These are phyloP conservation scores for Chrysomallon squamiferum DNA, from an alignment of 1,140 invertebrate genomes.

Conservation along the genomic window DNA sequence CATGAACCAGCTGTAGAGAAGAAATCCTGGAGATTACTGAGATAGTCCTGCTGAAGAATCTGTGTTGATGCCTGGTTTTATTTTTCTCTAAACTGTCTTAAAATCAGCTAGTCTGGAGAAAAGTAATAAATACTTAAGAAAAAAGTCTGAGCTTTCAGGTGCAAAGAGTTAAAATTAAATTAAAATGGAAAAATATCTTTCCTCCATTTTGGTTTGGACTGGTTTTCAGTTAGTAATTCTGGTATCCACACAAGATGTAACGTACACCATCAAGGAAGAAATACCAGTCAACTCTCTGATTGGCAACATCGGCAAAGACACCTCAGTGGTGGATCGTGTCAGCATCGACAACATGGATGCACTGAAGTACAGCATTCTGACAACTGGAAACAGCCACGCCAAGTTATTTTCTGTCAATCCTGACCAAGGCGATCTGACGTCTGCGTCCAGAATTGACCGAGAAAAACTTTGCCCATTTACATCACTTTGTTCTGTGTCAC, in stretches of 20 bases:
- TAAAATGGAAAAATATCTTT: too few species aligned
- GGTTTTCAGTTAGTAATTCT: not conserved
- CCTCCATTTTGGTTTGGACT: not conserved
- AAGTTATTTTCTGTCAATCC: slow-evolving; percentile 81
- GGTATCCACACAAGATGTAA: not conserved
- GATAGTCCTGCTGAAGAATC: too few species aligned
- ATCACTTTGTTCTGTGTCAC: slow-evolving; percentile 25
- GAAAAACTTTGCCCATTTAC: slow-evolving; percentile 45
- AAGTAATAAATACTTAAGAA: too few species aligned
- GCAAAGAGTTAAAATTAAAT: too few species aligned
- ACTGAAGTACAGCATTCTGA: slow-evolving; percentile 28
- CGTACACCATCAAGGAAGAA: slow-evolving; percentile 30
- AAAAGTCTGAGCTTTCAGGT: too few species aligned
- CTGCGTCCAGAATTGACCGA: slow-evolving; percentile 21
- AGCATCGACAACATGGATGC: not conserved
- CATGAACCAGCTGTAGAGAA: too few species aligned
- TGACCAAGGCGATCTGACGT: slow-evolving; percentile 83
- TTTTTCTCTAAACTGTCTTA: too few species aligned
- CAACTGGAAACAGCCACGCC: slow-evolving; percentile 5
- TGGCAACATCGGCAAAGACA: slow-evolving; percentile 41
- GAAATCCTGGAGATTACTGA: too few species aligned
- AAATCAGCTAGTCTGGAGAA: too few species aligned
- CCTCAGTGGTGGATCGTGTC: slow-evolving; percentile 21
- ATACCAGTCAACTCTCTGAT: slow-evolving; percentile 16
- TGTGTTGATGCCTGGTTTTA: too few species aligned